phyloP scores from a whole-genome alignment of 2,797 vertebrate species.

The Micropoecilia bifurca region DNA sequence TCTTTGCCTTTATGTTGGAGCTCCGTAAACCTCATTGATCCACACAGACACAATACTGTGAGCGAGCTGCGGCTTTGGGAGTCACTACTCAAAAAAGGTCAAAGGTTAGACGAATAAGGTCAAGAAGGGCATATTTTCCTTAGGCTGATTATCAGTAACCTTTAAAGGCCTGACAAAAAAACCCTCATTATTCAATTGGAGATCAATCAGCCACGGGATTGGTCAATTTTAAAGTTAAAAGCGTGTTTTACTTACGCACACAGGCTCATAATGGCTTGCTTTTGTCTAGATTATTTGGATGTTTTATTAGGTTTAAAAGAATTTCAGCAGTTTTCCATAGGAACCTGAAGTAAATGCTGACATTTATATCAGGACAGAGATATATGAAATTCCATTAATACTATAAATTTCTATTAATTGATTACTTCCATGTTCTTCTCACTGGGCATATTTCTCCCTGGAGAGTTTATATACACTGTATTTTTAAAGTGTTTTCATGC shows the following conservation, averaged over 20 bases:
- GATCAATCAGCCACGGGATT: conserved; percentile 58
- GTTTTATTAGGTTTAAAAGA: not conserved
- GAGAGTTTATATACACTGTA: conserved; percentile 40
- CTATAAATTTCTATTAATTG: not conserved
- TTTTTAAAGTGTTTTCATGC: conserved; percentile 26
- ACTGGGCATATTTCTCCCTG: conserved; percentile 9
- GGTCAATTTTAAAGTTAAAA: conserved; percentile 44
- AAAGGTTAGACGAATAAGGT: conserved; percentile 61
- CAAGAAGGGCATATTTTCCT: conserved; percentile 43
- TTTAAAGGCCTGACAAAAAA: conserved; percentile 17
- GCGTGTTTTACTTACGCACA: conserved; percentile 30
- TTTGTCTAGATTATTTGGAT: conserved; percentile 14
- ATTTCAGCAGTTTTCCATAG: not conserved
- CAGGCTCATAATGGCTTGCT: conserved; percentile 32
- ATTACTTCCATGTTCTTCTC: not conserved
- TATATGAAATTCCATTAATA: not conserved
- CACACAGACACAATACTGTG: conserved; percentile 12
- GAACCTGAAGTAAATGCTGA: not conserved
- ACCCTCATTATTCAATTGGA: conserved; percentile 30
- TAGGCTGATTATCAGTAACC: conserved; percentile 60
- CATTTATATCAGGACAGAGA: not conserved
- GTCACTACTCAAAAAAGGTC: conserved; percentile 48
- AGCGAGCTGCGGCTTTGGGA: conserved; percentile 9
- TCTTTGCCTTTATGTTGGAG: not conserved
- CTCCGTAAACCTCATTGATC: conserved; percentile 16